phyloP scores from a whole-genome alignment of 2,113 vertebrate genomes.

The Sylvilagus bachmani region DNA sequence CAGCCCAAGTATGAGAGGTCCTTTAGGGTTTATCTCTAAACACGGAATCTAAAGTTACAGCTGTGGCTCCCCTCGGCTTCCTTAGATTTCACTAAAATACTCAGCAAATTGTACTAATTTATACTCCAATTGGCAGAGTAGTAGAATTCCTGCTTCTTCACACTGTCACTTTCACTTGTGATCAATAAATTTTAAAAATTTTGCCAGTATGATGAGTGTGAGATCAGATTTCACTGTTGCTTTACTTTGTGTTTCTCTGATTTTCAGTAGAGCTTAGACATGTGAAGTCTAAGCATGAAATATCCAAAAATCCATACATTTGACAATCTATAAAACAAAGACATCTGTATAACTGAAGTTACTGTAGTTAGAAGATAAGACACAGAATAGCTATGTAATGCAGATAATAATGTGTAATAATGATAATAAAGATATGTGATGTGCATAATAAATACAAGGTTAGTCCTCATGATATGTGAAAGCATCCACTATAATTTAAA shows the following conservation, averaged over 20 bases:
- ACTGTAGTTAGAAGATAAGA: neutral
- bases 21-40: neutral
- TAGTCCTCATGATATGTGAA: neutral
- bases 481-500: neutral
- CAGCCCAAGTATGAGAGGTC: neutral
- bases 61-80: neutral
- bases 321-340: neutral
- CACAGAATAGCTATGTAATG: neutral
- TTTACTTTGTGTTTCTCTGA: conserved; percentile 17
- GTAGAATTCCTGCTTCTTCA: neutral
- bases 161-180: neutral
- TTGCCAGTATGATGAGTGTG: neutral
- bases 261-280: neutral
- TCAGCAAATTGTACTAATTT: neutral
- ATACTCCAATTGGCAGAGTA: neutral
- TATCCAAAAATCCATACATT: neutral
- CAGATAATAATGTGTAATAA: no score
- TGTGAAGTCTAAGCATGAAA: neutral
- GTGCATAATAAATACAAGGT: neutral
- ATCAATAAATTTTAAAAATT: neutral
- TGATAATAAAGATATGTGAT: neutral
- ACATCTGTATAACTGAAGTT: neutral
- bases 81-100: neutral
- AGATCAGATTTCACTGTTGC: conserved; percentile 12
- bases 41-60: neutral